phyloP scores from a whole-genome alignment of 2,888 invertebrate genomes.

The Drosophila anomelani region DNA sequence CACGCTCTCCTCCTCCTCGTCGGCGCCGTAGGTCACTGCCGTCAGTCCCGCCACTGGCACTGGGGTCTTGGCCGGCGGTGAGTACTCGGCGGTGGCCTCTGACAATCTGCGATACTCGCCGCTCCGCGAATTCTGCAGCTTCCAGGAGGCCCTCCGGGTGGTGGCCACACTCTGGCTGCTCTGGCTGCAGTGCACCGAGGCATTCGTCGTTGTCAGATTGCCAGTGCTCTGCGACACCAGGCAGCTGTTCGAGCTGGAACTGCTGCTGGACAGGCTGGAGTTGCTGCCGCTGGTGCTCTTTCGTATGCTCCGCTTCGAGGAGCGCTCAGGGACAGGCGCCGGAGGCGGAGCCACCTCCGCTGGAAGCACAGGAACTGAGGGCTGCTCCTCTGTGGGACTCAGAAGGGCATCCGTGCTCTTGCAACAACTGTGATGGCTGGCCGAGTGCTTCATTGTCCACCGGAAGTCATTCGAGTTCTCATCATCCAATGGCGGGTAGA shows the following conservation, averaged over 20 bases:
- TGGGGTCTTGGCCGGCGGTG: conserved; percentile 61
- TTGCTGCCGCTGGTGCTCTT: conserved; percentile 65
- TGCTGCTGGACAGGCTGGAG: conserved; percentile 77
- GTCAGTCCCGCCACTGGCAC: conserved; percentile 37
- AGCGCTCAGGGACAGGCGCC: conserved; percentile 8
- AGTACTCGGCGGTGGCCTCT: conserved; percentile 73
- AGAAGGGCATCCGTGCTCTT: conserved; percentile 82
- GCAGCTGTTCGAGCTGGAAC: conserved; percentile 66
- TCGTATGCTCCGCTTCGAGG: conserved; percentile 49
- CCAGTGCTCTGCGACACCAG: conserved; percentile 68
- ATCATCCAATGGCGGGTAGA: conserved; percentile 75
- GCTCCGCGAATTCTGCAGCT: conserved; percentile 71
- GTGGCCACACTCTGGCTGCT: conserved; percentile 65
- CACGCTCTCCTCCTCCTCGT: conserved; percentile 72
- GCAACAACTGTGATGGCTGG: conserved; percentile 78
- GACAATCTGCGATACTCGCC: conserved; percentile 80
- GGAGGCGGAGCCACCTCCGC: conserved; percentile 14
- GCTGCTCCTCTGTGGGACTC: conserved; percentile 51
- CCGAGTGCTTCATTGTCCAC: conserved; percentile 78
- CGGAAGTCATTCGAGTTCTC: conserved; percentile 70
- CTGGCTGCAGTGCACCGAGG: conserved; percentile 68
- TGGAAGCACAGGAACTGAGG: not conserved
- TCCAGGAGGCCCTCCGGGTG: conserved; percentile 81
- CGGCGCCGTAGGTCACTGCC: conserved; percentile 43
- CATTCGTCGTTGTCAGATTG: conserved; percentile 65